Base-by-base conservation (phyloP, 2,113 vertebrate species). In the Hemichromis elongatus region DNA sequence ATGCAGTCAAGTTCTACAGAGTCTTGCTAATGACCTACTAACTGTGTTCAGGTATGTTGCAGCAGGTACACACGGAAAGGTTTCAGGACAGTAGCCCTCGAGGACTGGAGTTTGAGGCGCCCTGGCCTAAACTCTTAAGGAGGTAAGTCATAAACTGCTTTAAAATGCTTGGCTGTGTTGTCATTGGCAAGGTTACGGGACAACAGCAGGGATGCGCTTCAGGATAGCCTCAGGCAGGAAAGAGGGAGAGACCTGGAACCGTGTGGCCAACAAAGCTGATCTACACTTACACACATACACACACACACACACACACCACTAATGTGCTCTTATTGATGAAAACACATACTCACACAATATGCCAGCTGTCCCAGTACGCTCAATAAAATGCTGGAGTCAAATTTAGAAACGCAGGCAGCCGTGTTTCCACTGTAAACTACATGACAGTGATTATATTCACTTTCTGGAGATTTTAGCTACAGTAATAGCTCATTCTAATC, bases 121-220 rank as follows among this genome's bases (percentile, higher is more conserved):
- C n/a, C n/a, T n/a, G n/a, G n/a, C n/a, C n/a, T n/a, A 53, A 50
- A 83, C 5, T 21, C n/a, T 21, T n/a, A 4, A 33, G 77, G 14
- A 47, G 14, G 57, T 28, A 79, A 66, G 55, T 70, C 47, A 52
- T 9, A 50, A 26, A 28, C 45, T 30, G 78, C 63, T 79, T 77
- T 47, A 55, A 18, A 82, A 57, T 80, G 86, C 92, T 84, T 90
- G 89, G 88, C 68, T 77, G 30, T 37, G 5, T 52, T 83, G 52
- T 77, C 52, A 80, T 84, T 93, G 91, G 86, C 63, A 54, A 50
- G 37, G 52, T 79, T 81, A 88, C 54, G n/a, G 61, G n/a, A 92
- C 7, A 89, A 42, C 80, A 79, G 53, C 21, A 37, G 42, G 55
- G 59, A 77, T 77, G 55, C 33, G 16, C 14, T 53, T 81, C 10